These are phyloP conservation scores for Neuroscelio doddi DNA, from an alignment of 2,888 invertebrate genomes.

Conservation along the genomic window DNA sequence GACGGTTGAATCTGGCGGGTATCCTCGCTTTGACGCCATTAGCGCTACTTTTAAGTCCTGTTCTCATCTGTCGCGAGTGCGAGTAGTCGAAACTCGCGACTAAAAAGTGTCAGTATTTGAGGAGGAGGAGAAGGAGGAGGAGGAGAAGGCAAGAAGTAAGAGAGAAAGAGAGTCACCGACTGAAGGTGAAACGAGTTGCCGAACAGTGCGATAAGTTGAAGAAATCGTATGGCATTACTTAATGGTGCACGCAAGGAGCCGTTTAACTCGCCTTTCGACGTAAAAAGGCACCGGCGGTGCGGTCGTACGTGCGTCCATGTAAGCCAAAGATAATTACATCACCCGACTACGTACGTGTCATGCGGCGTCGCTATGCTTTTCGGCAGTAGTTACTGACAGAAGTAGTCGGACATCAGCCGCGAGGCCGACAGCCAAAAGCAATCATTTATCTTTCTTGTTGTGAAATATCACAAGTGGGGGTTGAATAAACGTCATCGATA, in stretches of 20 bases:
- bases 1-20: slow-evolving; percentile 48
- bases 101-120: slow-evolving; percentile 53
- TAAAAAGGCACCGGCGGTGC: slow-evolving; percentile 47
- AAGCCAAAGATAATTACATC: slow-evolving; percentile 44
- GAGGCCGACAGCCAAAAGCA: too few species aligned
- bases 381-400: slow-evolving; percentile 6
- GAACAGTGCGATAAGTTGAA: slow-evolving; percentile 58
- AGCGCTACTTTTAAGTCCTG: slow-evolving; percentile 56
- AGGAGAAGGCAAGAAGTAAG: slow-evolving; percentile 23
- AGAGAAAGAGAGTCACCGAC: slow-evolving; percentile 16
- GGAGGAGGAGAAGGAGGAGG: slow-evolving; percentile 27
- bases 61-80: slow-evolving; percentile 50
- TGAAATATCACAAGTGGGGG: background rate
- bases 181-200: slow-evolving; percentile 25
- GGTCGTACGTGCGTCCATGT: slow-evolving; percentile 14
- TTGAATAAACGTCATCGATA: background rate
- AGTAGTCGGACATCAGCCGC: background rate
- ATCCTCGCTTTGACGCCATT: slow-evolving; percentile 61
- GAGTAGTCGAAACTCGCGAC: slow-evolving; percentile 50
- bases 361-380: slow-evolving; percentile 8
- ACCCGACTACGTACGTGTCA: slow-evolving; percentile 37
- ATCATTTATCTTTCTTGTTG: background rate
- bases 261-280: slow-evolving; percentile 51
- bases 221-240: slow-evolving; percentile 65
- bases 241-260: slow-evolving; percentile 60